A percentile compares a stretch with the other conserved stretches of the same genome.
These are phyloP conservation scores for Porites lutea DNA, from an alignment of 64 coral and sea anemone species.

Conservation along the genomic window DNA sequence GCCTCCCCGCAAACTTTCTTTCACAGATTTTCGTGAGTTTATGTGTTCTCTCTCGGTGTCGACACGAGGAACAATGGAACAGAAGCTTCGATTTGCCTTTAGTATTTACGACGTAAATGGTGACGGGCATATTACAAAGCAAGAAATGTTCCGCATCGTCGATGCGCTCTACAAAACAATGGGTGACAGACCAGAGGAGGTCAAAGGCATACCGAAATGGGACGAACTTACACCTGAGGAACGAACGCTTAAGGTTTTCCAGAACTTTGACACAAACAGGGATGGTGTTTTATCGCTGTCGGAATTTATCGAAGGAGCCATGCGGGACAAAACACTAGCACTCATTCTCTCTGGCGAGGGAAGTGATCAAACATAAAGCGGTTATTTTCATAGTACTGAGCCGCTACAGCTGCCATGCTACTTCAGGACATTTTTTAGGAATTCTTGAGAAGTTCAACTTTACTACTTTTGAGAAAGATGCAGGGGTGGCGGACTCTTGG, in stretches of 20 bases:
- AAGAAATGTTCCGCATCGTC: conserved; percentile 97
- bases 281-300: conserved; percentile 92
- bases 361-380: conserved; percentile 7
- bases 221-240: conserved; percentile 85
- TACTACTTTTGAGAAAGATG: background rate
- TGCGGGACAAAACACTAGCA: conserved; percentile 89
- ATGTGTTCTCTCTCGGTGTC: conserved; percentile 98
- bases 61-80: conserved; percentile 95
- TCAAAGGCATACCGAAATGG: conserved; percentile 69
- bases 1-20: background rate
- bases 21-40: conserved; percentile 97
- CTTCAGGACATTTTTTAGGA: no score
- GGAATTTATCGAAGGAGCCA: conserved; percentile 94
- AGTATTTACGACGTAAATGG: conserved; percentile 98
- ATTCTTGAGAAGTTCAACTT: background rate
- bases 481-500: no score
- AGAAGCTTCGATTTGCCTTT: conserved; percentile 95
- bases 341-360: conserved; percentile 76
- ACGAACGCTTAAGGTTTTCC: conserved; percentile 92
- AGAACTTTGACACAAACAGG: conserved; percentile 90
- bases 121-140: conserved; percentile 93
- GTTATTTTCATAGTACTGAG: background rate
- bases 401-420: background rate
- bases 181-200: conserved; percentile 72
- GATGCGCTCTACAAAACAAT: conserved; percentile 88